A percentile compares a stretch with the other conserved stretches of the same genome.
These are phyloP conservation scores for Drosophila flavopinicola DNA, from an alignment of 2,888 invertebrate species.

Conservation along the genomic window DNA sequence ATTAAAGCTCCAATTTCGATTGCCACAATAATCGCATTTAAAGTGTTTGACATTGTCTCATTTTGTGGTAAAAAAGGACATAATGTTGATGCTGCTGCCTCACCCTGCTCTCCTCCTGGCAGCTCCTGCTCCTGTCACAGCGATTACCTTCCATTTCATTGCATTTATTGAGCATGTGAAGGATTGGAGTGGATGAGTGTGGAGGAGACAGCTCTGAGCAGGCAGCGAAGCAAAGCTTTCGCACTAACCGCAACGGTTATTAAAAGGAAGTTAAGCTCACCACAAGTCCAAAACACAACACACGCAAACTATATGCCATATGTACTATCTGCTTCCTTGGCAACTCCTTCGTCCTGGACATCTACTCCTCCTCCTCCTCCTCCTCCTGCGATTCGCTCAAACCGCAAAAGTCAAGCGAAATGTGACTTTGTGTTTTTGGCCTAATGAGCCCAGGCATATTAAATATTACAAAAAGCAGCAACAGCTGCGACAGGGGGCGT, in stretches of 20 bases:
- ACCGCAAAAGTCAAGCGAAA: slow-evolving; percentile 49
- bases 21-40: not conserved
- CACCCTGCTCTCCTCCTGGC: no score
- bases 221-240: slow-evolving; percentile 21
- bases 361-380: not conserved
- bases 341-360: not conserved
- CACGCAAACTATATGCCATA: slow-evolving; percentile 3
- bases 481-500: slow-evolving; percentile 30
- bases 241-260: slow-evolving; percentile 52
- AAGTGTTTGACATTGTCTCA: not conserved
- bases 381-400: slow-evolving; percentile 7
- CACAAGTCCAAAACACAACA: slow-evolving; percentile 24
- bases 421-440: slow-evolving; percentile 43
- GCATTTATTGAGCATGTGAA: not conserved
- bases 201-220: slow-evolving; percentile 13
- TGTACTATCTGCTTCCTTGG: not conserved
- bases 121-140: no score
- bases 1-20: not conserved
- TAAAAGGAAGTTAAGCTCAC: slow-evolving; percentile 53
- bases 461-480: slow-evolving; percentile 38
- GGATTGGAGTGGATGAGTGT: not conserved
- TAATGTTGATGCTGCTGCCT: slow-evolving; percentile 2
- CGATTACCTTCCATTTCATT: not conserved
- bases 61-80: slow-evolving; percentile 8
- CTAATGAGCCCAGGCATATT: slow-evolving; percentile 47